Conservation (phyloP, 2,888 invertebrate species). For the Ormia ochracea region DNA sequence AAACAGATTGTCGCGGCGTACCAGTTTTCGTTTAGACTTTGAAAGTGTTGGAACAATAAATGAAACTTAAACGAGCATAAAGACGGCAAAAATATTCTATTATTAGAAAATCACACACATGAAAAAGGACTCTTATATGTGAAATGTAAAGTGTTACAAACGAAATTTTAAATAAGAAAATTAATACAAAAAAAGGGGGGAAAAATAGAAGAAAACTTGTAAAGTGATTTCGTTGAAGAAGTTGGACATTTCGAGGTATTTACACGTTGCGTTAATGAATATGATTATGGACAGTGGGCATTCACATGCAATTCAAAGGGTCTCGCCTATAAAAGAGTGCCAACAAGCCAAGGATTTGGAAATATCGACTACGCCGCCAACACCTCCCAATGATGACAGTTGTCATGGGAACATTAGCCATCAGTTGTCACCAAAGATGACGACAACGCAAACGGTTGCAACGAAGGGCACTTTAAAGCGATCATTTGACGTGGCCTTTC, state of each 20-base stretch:
- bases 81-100: conserved; percentile 29
- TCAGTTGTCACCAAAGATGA: conserved; percentile 62
- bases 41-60: conserved; percentile 66
- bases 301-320: conserved; percentile 64
- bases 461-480: conserved; percentile 80
- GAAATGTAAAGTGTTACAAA: conserved; percentile 20
- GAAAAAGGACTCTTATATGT: conserved; percentile 26
- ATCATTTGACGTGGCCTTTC: conserved; percentile 92
- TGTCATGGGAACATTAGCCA: conserved; percentile 71
- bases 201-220: conserved; percentile 12
- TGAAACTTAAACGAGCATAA: conserved; percentile 40
- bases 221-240: conserved; percentile 4
- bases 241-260: background rate
- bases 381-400: conserved; percentile 60
- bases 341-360: conserved; percentile 62
- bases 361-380: conserved; percentile 58
- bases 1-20: conserved; percentile 76
- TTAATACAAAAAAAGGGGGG: conserved; percentile 3
- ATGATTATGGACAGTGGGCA: conserved; percentile 83
- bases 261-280: conserved; percentile 65
- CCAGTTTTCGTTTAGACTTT: conserved; percentile 75
- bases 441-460: conserved; percentile 69
- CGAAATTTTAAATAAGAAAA: background rate
- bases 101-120: conserved; percentile 37
- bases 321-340: conserved; percentile 77